These are phyloP conservation scores for Todus mexicanus DNA, from an alignment of 2,797 vertebrate genomes.

Conservation along the genomic window DNA sequence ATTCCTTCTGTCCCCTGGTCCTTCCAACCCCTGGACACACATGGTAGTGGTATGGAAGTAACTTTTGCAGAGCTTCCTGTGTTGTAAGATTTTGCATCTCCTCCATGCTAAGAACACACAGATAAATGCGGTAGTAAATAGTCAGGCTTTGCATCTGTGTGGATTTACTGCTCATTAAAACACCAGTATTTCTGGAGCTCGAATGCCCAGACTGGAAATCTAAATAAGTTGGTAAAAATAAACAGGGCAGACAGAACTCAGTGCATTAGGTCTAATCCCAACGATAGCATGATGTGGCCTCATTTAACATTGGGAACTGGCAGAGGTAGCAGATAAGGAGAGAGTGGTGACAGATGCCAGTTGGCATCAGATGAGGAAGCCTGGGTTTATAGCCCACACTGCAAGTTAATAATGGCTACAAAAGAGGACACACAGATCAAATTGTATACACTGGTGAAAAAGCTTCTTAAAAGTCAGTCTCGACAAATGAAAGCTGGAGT, in stretches of 20 bases:
- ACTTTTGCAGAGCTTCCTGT: background rate
- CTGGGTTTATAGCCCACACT: constrained; percentile 27
- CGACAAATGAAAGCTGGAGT: background rate
- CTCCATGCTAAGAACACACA: background rate
- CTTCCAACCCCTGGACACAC: background rate
- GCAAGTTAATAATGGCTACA: background rate
- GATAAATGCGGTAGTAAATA: background rate
- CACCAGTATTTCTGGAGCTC: background rate
- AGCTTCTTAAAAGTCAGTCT: constrained; percentile 40
- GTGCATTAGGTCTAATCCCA: constrained; percentile 39
- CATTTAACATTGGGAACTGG: constrained; percentile 41
- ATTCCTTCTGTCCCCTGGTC: background rate
- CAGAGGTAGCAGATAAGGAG: constrained; percentile 54
- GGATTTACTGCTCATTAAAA: constrained; percentile 6
- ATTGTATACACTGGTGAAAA: constrained; percentile 35
- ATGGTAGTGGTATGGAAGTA: background rate
- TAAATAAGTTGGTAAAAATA: constrained; percentile 53
- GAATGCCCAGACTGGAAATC: background rate
- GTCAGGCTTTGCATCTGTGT: background rate
- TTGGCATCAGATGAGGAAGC: constrained; percentile 49
- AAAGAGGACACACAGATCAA: constrained; percentile 34
- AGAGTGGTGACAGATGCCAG: constrained; percentile 44
- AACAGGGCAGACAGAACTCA: constrained; percentile 27
- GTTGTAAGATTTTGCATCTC: background rate
- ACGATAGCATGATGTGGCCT: background rate